These are phyloP conservation scores for Heliconius hewitsoni DNA, from an alignment of 1,140 invertebrate genomes.

Conservation along the genomic window DNA sequence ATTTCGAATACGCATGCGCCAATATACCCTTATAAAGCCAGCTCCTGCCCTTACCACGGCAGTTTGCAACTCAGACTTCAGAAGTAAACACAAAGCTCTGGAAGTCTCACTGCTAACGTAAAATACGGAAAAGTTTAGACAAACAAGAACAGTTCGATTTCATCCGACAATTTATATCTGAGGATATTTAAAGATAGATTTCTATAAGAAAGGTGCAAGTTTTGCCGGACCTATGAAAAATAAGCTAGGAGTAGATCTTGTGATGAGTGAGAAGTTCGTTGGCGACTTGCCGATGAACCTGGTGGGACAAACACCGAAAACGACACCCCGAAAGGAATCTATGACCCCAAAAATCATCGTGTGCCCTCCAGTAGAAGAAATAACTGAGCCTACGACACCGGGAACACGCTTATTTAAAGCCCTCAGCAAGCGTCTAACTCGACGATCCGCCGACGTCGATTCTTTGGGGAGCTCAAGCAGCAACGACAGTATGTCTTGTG, in stretches of 20 bases:
- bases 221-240: slow-evolving; percentile 69
- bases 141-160: slow-evolving; percentile 38
- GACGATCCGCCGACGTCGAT: slow-evolving; percentile 81
- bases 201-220: slow-evolving; percentile 44
- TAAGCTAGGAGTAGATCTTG: slow-evolving; percentile 62
- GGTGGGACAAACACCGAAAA: slow-evolving; percentile 50
- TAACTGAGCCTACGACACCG: slow-evolving; percentile 59
- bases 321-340: slow-evolving; percentile 56
- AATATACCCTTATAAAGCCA: slow-evolving; percentile 54
- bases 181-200: slow-evolving; percentile 32
- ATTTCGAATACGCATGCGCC: slow-evolving; percentile 55
- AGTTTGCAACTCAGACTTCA: slow-evolving; percentile 53
- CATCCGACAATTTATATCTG: slow-evolving; percentile 11
- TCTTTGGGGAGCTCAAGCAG: slow-evolving; percentile 83
- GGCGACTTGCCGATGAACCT: slow-evolving; percentile 58
- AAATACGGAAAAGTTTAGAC: slow-evolving; percentile 58
- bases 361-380: slow-evolving; percentile 76
- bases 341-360: slow-evolving; percentile 75
- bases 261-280: slow-evolving; percentile 60
- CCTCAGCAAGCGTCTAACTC: slow-evolving; percentile 82
- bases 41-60: slow-evolving; percentile 38
- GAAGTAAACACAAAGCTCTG: slow-evolving; percentile 44
- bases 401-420: slow-evolving; percentile 83
- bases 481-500: slow-evolving; percentile 76
- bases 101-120: slow-evolving; percentile 31